phyloP scores from a whole-genome alignment of 1,140 invertebrate species.

The Lordiphosa clarofinis region DNA sequence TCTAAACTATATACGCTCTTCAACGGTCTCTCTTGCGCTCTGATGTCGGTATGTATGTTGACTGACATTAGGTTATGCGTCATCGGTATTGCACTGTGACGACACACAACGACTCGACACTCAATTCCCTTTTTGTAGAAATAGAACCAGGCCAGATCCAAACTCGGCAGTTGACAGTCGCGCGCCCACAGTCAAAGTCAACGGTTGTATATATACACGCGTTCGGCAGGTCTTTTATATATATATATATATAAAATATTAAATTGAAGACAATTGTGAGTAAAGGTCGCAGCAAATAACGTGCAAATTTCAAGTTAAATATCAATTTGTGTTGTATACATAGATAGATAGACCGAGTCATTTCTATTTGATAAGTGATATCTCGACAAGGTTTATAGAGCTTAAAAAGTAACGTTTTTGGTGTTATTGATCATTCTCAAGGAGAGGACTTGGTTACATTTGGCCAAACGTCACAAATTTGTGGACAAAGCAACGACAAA shows the following conservation, averaged over 20 bases:
- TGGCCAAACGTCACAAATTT: no score
- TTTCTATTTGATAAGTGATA: constrained; percentile 14
- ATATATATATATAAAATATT: constrained; percentile 46
- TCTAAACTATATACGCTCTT: constrained; percentile 25
- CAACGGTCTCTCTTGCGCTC: constrained; percentile 3
- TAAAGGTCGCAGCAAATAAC: constrained; percentile 43
- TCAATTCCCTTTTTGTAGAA: constrained; percentile 1
- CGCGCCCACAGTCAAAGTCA: constrained; percentile 61
- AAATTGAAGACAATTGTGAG: constrained; percentile 75
- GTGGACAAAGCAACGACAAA: no score
- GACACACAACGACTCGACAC: constrained; percentile 2
- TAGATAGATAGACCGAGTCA: neutral
- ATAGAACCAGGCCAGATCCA: constrained; percentile 37
- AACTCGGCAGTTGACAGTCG: constrained; percentile 56
- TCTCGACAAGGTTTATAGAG: constrained; percentile 1
- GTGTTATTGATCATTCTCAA: neutral
- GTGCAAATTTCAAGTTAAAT: constrained; percentile 25
- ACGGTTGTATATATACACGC: constrained; percentile 40
- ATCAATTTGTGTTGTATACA: neutral
- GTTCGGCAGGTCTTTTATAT: constrained; percentile 16
- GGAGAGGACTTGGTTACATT: neutral
- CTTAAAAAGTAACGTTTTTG: neutral
- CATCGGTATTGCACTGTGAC: constrained; percentile 23
- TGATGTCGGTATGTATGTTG: constrained; percentile 10
- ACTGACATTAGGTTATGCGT: constrained; percentile 41